Evolutionary conservation across 2,113 vertebrate species (phyloP), one percentile per base, ranked within the genome.

Genomic region (Hippocampus mohnikei): DNA sequence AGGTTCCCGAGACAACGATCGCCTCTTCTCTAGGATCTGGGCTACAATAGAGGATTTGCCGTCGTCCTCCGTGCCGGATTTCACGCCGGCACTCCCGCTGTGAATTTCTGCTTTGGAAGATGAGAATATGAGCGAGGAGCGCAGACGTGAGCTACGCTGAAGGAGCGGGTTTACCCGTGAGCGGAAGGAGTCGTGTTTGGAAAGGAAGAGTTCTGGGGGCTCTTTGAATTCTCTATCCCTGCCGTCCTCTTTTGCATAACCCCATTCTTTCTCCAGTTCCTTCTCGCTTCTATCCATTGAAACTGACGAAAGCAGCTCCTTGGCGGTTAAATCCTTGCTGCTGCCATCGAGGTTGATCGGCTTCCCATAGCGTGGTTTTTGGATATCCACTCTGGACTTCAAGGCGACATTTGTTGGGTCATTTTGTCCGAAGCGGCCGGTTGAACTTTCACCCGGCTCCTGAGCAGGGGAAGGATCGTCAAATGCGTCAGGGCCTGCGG

Each of bases 121-220:
- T 20, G 94, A 94, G 68, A 99, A 99, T 79, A 99, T 99, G 23
- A 99, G 94, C 0, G 97, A 99, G n/a, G 96, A 98, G 41, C 97
- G 93, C 50, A 99, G 90, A 50, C 97, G 91, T 0, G 97, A 99
- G 85, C 93, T 96, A 66, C 97, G 94, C 83, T 98, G 97, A 64
- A 98, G 92, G 68, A 96, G 79, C 1, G 96, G 97, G 76, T 96
- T 98, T 64, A 95, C 79, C 64, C 96, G 94, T n/a, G 91, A 83
- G 42, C 95, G 92, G 80, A 98, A 95, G 0, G 96, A 94, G 60
- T 98, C 96, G 11, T 96, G 96, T 86, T 94, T 95, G 72, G 88
- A 86, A 48, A 93, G 66, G 6, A 90, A 83, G 6, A 77, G 69
- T 60, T 95, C 94, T 76, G 90, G 86, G 64, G 78, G 55, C 6